Evolutionary conservation across 2,797 vertebrate species (phyloP).

Genomic region (Malurus splendens): DNA sequence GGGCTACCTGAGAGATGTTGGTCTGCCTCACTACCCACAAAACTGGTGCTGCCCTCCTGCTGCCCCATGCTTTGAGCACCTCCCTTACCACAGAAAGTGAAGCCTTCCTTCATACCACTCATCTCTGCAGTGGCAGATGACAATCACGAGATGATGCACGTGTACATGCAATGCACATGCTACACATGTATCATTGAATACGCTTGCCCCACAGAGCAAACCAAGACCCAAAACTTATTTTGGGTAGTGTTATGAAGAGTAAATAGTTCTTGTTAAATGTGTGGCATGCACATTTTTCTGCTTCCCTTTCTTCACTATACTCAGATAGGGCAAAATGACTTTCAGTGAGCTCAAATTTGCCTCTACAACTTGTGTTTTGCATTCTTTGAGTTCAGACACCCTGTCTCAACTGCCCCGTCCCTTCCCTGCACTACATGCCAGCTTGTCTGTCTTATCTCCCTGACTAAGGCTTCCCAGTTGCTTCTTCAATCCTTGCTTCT

Average conservation of each 20-base stretch:
- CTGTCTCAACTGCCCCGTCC: neutral
- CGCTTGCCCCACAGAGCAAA: neutral
- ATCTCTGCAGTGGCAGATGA: neutral
- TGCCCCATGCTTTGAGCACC: neutral
- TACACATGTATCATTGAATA: neutral
- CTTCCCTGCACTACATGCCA: neutral
- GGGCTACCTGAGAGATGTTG: neutral
- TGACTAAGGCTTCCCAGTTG: neutral
- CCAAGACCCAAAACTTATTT: neutral
- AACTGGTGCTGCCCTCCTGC: neutral
- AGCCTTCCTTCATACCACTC: neutral
- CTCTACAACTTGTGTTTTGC: neutral
- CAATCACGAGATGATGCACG: accelerated
- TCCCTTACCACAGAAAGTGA: neutral
- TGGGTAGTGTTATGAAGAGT: neutral
- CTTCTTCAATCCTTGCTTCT: neutral
- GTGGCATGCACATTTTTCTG: neutral
- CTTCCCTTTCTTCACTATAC: neutral
- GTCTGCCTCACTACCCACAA: neutral
- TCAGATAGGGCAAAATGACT: neutral
- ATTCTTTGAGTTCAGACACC: neutral
- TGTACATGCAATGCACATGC: neutral
- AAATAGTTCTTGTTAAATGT: neutral
- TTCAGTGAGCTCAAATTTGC: neutral
- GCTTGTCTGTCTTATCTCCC: neutral